These are phyloP conservation scores for Beroe ovata DNA, from an alignment of 37 sponge, comb jelly and placozoan species.

Conservation along the genomic window DNA sequence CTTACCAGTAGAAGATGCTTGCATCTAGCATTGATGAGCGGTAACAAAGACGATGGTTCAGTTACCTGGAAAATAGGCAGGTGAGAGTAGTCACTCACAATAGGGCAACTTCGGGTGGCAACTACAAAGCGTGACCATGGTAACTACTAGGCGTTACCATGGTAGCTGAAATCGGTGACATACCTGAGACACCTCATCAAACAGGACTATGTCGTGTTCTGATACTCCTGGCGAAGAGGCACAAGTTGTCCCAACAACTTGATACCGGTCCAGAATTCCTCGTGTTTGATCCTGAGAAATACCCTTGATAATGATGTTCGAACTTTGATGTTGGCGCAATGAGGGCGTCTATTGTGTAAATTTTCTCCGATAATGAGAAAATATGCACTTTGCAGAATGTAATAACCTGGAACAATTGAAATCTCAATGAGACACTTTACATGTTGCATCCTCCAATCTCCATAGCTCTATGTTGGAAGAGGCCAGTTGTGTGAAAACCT, in stretches of 20 bases:
- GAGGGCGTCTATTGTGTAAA: too few relatives aligned
- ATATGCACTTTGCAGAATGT: too few relatives aligned
- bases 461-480: too few relatives aligned
- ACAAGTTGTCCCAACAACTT: constrained; percentile 53
- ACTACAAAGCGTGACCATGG: too few relatives aligned
- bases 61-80: neutral
- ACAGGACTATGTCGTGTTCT: constrained; percentile 32
- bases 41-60: constrained; percentile 44
- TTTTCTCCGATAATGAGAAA: too few relatives aligned
- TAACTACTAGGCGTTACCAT: too few relatives aligned
- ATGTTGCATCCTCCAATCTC: too few relatives aligned
- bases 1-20: constrained; percentile 7
- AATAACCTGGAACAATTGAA: too few relatives aligned
- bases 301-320: too few relatives aligned
- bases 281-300: neutral
- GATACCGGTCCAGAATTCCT: constrained; percentile 1
- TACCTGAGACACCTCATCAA: constrained; percentile 61
- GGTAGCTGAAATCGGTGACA: neutral
- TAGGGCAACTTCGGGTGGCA: neutral
- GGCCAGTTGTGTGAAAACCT: too few relatives aligned
- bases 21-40: constrained; percentile 23
- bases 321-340: too few relatives aligned
- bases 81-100: neutral
- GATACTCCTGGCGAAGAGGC: constrained; percentile 18
- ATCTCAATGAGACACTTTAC: too few relatives aligned